Conservation (phyloP, 1,140 invertebrate genomes). For the Aphelenchoides besseyi region DNA sequence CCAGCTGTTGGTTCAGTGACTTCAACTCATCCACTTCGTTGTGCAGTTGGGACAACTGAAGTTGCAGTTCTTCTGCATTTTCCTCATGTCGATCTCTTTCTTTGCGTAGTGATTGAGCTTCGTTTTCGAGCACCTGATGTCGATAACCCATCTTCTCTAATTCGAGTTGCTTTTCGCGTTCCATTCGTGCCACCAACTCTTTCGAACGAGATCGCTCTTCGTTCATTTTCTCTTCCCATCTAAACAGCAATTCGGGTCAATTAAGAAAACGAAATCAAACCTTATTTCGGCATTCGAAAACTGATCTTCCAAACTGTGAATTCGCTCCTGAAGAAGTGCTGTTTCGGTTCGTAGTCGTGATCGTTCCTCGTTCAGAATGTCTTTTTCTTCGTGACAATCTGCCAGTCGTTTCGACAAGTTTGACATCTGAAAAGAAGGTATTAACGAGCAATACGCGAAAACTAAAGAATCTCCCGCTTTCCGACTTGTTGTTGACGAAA, state of each 20-base stretch:
- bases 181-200: constrained; percentile 37
- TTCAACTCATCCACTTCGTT: constrained; percentile 41
- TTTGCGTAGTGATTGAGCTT: constrained; percentile 20
- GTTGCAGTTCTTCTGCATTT: constrained; percentile 27
- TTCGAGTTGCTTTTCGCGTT: constrained; percentile 43
- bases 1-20: constrained; percentile 19
- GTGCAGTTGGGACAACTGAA: constrained; percentile 13
- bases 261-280: constrained; percentile 11
- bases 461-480: constrained; percentile 16
- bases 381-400: constrained; percentile 40
- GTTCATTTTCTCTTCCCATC: constrained; percentile 46
- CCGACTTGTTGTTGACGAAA: background rate
- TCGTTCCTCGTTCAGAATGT: constrained; percentile 40
- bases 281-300: constrained; percentile 38
- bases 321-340: constrained; percentile 47
- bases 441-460: background rate
- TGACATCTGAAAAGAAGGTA: constrained; percentile 37
- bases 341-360: constrained; percentile 47
- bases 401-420: constrained; percentile 39
- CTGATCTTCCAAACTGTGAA: constrained; percentile 46
- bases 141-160: constrained; percentile 30
- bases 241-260: constrained; percentile 30
- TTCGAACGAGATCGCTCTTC: constrained; percentile 40
- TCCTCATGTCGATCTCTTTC: constrained; percentile 33
- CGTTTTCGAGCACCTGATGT: constrained; percentile 43